phyloP scores from a whole-genome alignment of 2,113 vertebrate genomes.

The Promerops cafer region DNA sequence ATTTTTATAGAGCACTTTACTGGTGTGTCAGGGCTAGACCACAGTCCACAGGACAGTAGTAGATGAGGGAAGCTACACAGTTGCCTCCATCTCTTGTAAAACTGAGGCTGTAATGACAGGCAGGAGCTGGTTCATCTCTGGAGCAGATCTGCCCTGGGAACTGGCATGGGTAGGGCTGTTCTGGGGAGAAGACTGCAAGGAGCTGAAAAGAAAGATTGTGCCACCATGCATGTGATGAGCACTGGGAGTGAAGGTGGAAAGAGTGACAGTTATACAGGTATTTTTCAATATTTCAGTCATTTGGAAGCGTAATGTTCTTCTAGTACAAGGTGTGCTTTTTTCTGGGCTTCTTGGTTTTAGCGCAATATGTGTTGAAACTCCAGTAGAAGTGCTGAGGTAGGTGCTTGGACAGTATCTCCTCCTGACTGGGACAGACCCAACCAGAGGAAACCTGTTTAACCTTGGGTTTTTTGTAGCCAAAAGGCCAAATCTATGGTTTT shows the following conservation, averaged over 20 bases:
- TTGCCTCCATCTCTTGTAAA: background rate
- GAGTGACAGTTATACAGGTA: background rate
- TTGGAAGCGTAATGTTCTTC: background rate
- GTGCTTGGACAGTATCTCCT: background rate
- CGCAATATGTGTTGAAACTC: background rate
- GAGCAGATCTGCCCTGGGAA: background rate
- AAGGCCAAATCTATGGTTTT: background rate
- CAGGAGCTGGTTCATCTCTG: background rate
- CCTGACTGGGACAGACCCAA: background rate
- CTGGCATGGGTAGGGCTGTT: background rate
- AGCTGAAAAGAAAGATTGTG: background rate
- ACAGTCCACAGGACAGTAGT: background rate
- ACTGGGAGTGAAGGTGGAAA: background rate
- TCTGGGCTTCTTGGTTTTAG: background rate
- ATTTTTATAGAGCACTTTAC: background rate
- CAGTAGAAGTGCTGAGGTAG: background rate
- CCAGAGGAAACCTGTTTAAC: background rate
- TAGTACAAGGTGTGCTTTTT: background rate
- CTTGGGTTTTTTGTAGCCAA: rapidly evolving
- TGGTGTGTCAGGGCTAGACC: background rate
- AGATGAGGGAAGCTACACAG: background rate
- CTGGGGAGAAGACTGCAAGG: background rate
- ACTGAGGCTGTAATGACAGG: background rate
- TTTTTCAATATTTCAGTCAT: background rate
- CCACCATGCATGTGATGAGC: background rate